These are phyloP conservation scores for Alaudala cheleensis DNA, from an alignment of 2,113 vertebrate genomes.

Conservation along the genomic window DNA sequence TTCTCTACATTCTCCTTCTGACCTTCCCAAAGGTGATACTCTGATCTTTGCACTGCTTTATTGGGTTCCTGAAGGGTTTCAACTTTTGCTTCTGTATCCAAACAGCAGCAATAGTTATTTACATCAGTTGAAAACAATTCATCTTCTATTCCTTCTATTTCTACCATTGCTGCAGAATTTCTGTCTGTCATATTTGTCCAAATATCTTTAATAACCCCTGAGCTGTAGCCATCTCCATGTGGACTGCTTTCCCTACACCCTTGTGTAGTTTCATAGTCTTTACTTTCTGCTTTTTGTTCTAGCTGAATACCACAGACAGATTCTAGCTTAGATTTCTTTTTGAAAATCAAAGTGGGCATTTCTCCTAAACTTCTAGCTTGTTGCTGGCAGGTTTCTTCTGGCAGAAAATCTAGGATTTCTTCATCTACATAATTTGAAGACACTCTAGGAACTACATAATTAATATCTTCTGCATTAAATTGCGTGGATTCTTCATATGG, in stretches of 20 bases:
- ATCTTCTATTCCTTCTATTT: slow-evolving; percentile 80
- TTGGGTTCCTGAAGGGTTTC: slow-evolving; percentile 81
- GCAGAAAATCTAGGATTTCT: slow-evolving; percentile 93
- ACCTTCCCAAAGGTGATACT: slow-evolving; percentile 96
- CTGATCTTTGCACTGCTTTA: slow-evolving; percentile 93
- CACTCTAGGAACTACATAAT: slow-evolving; percentile 88
- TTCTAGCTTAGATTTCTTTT: slow-evolving; percentile 96
- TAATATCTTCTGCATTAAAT: slow-evolving; percentile 86
- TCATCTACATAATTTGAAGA: slow-evolving; percentile 90
- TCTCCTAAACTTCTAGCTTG: slow-evolving; percentile 80
- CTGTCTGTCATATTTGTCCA: slow-evolving; percentile 90
- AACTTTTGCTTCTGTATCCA: slow-evolving; percentile 80
- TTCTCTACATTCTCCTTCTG: slow-evolving; percentile 84
- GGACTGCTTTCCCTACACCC: slow-evolving; percentile 83
- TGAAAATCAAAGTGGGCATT: slow-evolving; percentile 83
- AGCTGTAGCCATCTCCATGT: slow-evolving; percentile 88
- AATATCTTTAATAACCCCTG: slow-evolving; percentile 97
- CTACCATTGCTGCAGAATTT: slow-evolving; percentile 73
- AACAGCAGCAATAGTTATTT: slow-evolving; percentile 85
- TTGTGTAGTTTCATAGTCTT: slow-evolving; percentile 82
- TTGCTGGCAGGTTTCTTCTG: slow-evolving; percentile 83
- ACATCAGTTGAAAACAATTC: slow-evolving; percentile 85
- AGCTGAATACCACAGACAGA: slow-evolving; percentile 97
- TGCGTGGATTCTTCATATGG: slow-evolving; percentile 87
- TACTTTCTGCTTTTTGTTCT: slow-evolving; percentile 86